Evolutionary conservation across 2,888 invertebrate species (phyloP), one percentile per base, ranked within the genome.

Genomic region (Caenorhabditis sp.): DNA sequence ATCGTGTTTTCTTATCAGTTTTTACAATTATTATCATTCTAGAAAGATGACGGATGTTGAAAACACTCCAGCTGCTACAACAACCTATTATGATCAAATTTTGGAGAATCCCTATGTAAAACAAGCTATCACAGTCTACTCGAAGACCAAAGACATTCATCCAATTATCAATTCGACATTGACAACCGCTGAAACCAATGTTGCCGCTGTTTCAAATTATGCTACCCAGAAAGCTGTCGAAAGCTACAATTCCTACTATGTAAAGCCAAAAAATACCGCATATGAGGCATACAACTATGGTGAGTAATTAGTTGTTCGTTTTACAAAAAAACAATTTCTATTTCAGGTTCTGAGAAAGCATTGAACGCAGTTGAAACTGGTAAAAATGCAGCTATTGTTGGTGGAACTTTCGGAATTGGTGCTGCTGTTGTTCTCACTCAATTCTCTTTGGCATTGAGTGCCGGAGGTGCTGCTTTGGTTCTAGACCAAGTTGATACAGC

Each of bases 381-480:
- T n/a, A 76, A 73, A 58, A 60, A 76, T 25, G 76, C 69, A 8
- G 76, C 76, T 0, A 69, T 78, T 26, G 70, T 75, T 17, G 65
- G 70, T 17, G 71, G 71, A 60, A 78, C 78, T 25, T 67, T 78
- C 27, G 76, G 77, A 20, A 71, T 81, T 57, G 81, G 81, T 23
- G 70, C 78, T 14, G 74, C 70, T 17, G 81, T 81, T 14, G 74
- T 81, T 10, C 67, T 75, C n/a, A 70, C 78, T 17, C 78, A 81
- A 68, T 70, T 80, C 53, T 73, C 71, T 3, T 63, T 80, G 59
- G 69, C 77, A 4, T 38, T 80, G 58, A 67, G 72, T 36, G 76
- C 76, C 14, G 76, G 73, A 17, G 73, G 77, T n/a, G 80, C 71
- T n/a, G 62, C 70, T 12, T n/a, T 76, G 14, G 67, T 76, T 12